Evolutionary conservation across 2,113 vertebrate species (phyloP).

Genomic region (Oplegnathus fasciatus): DNA sequence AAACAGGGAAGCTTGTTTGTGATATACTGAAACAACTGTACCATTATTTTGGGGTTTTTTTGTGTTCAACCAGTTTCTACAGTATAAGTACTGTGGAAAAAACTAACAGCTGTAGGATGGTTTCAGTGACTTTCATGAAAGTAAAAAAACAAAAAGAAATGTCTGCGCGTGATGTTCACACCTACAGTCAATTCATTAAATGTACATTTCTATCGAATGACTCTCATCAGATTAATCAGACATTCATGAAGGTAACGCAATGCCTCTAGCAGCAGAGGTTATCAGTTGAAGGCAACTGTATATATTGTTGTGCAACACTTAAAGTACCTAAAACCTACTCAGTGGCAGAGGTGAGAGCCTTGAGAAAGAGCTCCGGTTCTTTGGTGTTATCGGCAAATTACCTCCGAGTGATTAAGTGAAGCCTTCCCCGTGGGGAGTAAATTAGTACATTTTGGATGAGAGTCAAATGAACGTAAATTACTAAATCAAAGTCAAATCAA

Average conservation of each 20-base stretch:
- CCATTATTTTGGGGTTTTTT: neutral
- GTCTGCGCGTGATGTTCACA: neutral
- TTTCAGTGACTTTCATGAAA: neutral
- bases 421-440: slow-evolving; percentile 20
- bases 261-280: slow-evolving; percentile 20
- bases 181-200: neutral
- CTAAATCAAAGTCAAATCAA: slow-evolving; percentile 59
- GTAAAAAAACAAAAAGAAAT: neutral
- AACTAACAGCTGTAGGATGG: neutral
- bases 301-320: slow-evolving; percentile 41
- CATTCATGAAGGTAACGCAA: slow-evolving; percentile 31
- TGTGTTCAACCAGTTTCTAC: neutral
- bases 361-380: slow-evolving; percentile 37
- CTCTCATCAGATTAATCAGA: slow-evolving; percentile 24
- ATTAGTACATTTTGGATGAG: slow-evolving; percentile 50
- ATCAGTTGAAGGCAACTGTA: slow-evolving; percentile 21
- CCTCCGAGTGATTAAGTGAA: slow-evolving; percentile 50
- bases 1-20: slow-evolving; percentile 36
- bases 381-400: slow-evolving; percentile 29
- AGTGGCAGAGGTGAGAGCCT: slow-evolving; percentile 25
- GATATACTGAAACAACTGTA: slow-evolving; percentile 21
- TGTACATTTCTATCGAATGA: slow-evolving; percentile 8
- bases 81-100: neutral
- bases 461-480: slow-evolving; percentile 56
- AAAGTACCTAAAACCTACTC: slow-evolving; percentile 22